phyloP scores from a whole-genome alignment of 2,113 vertebrate genomes.

The Periophthalmus modestus region DNA sequence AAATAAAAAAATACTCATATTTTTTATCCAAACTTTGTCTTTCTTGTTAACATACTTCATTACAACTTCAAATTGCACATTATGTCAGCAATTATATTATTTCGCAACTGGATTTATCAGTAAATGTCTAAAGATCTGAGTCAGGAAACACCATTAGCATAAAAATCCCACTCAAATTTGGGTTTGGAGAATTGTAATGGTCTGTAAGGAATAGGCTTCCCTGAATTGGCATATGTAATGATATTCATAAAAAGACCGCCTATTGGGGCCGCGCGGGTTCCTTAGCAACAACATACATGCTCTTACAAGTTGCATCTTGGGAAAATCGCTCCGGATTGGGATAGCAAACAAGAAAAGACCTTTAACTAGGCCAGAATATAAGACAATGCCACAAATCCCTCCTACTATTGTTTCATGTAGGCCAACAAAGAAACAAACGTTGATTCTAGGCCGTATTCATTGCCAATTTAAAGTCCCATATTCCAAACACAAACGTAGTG shows the following conservation, averaged over 20 bases:
- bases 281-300: constrained; percentile 77
- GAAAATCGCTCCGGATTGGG: constrained; percentile 74
- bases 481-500: neutral
- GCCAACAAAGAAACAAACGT: constrained; percentile 24
- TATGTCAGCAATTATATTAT: constrained; percentile 21
- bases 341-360: constrained; percentile 69
- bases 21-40: neutral
- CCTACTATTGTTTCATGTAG: constrained; percentile 49
- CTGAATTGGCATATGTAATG: constrained; percentile 69
- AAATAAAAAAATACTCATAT: neutral
- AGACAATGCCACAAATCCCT: constrained; percentile 59
- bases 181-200: constrained; percentile 40
- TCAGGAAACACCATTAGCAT: constrained; percentile 24
- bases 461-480: neutral
- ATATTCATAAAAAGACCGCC: constrained; percentile 78
- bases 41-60: neutral
- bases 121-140: constrained; percentile 26
- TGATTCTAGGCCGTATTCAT: neutral
- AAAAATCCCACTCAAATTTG: constrained; percentile 21
- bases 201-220: constrained; percentile 52
- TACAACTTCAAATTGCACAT: neutral
- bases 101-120: constrained; percentile 25
- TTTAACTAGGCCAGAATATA: constrained; percentile 72
- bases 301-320: constrained; percentile 70
- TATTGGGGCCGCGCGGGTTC: constrained; percentile 69